Conservation (phyloP, 2,888 invertebrate species). For the Nipponacmea schrenckii region DNA sequence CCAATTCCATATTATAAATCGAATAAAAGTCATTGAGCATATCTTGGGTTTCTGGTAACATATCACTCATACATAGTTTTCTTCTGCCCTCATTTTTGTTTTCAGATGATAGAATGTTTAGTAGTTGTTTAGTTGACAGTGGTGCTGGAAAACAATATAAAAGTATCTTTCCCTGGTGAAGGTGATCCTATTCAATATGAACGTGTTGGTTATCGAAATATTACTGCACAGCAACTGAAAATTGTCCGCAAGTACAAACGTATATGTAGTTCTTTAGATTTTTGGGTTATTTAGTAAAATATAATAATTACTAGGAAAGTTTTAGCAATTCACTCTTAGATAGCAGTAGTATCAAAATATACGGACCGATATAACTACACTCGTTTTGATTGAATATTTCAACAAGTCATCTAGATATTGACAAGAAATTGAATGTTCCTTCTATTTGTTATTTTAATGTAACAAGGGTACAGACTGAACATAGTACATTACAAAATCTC, state of each 20-base stretch:
- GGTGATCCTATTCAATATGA: no score
- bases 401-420: no score
- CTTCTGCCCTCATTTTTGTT: conserved; percentile 13
- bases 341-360: no score
- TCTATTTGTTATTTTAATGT: background rate
- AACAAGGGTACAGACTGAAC: background rate
- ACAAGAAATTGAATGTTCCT: background rate
- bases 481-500: background rate
- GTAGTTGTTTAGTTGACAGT: conserved; percentile 7
- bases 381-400: no score
- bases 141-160: conserved; percentile 11
- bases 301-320: background rate
- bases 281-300: background rate
- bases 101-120: background rate
- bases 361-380: no score
- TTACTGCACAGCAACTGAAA: no score
- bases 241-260: no score
- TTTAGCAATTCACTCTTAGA: background rate
- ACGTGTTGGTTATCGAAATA: no score
- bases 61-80: conserved; percentile 14
- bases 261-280: background rate
- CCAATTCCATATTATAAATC: conserved; percentile 1
- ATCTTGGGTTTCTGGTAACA: conserved; percentile 20
- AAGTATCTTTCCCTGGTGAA: no score
- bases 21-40: conserved; percentile 22